Evolutionary conservation across 2,797 vertebrate species (phyloP), one percentile per base, ranked within the genome.

Genomic region (Sebastes paucispinis): DNA sequence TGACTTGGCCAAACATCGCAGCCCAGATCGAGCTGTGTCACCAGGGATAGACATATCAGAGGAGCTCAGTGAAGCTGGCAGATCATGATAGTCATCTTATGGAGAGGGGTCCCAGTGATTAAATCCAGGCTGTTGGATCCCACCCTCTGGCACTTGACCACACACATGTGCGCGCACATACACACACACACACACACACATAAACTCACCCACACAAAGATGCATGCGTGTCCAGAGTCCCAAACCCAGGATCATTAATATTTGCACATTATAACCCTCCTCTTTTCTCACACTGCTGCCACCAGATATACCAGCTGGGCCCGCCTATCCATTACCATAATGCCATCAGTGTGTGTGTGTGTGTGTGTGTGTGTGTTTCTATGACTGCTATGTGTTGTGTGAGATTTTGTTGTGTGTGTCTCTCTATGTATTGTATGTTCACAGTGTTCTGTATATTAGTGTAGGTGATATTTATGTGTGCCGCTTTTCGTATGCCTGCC

Each of bases 291-390:
- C 91, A 92, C 91, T 93, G 93, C 93, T 94, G 92, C 92, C 91
- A 95, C 91, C 92, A 93, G 93, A 95, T 94, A 94, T 91, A 95
- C 94, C 95, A 96, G 95, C 95, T 96, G 95, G 94, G 93, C 87
- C 93, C 89, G 88, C 88, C 89, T 89, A 91, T 89, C 93, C 84
- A 94, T 95, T 93, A 94, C 89, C 94, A 94, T 93, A 92, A 92
- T 91, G 85, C 89, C 92, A 92, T 88, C 92, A 88, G 75, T 90
- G 85, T 90, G 85, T 60, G 76, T 85, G 78, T 88, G 77, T 85
- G 75, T 50, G 58, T 86, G 75, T 90, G 85, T 60, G 76, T 85
- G 78, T 88, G 77, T 85, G 75, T 50, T 54, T 86, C 58, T 68
- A 27, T 72, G 70, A 63, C 34, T 76, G 72, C 77, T 81, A 72